Percentiles rank a stretch among this genome's conserved stretches.
Conservation (phyloP, 2,797 vertebrate genomes). For the Coregonus sp. region DNA sequence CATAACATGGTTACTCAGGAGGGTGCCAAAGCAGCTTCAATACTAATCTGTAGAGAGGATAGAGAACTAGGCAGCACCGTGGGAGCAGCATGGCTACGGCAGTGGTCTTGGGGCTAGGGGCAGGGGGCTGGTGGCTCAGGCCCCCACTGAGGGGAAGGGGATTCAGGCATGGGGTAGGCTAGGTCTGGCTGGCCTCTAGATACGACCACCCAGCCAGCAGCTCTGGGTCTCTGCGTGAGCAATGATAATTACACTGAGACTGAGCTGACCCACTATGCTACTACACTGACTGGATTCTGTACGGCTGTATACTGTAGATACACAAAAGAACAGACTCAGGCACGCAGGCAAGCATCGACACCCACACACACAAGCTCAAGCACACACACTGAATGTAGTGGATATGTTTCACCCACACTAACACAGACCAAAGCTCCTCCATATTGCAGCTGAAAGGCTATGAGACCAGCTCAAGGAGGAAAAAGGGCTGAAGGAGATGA, state of each 20-base stretch:
- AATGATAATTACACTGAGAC: not conserved
- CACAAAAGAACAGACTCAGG: slow-evolving; percentile 6
- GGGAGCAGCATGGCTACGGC: not conserved
- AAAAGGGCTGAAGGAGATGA: slow-evolving; percentile 62
- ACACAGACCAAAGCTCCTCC: slow-evolving; percentile 20
- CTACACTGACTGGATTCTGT: too few relatives aligned
- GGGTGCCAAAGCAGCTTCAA: slow-evolving; percentile 10
- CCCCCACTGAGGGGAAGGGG: not conserved
- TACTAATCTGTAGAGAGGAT: slow-evolving; percentile 18
- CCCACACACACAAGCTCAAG: not conserved
- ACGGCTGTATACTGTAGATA: not conserved
- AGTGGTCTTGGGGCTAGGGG: not conserved
- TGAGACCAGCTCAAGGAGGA: slow-evolving; percentile 44
- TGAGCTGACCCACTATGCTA: not conserved
- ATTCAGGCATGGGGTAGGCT: slow-evolving; percentile 8
- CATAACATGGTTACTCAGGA: slow-evolving; percentile 57
- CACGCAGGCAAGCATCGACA: not conserved
- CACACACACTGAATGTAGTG: too few relatives aligned
- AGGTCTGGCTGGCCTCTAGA: slow-evolving; percentile 51
- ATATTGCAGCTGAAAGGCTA: slow-evolving; percentile 11
- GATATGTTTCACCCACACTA: not conserved
- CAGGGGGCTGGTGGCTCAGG: too few relatives aligned
- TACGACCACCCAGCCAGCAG: slow-evolving; percentile 48
- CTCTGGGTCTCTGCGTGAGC: not conserved
- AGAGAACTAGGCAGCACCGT: not conserved